phyloP scores from a whole-genome alignment of 2,113 vertebrate genomes.

The Pan paniscus region DNA sequence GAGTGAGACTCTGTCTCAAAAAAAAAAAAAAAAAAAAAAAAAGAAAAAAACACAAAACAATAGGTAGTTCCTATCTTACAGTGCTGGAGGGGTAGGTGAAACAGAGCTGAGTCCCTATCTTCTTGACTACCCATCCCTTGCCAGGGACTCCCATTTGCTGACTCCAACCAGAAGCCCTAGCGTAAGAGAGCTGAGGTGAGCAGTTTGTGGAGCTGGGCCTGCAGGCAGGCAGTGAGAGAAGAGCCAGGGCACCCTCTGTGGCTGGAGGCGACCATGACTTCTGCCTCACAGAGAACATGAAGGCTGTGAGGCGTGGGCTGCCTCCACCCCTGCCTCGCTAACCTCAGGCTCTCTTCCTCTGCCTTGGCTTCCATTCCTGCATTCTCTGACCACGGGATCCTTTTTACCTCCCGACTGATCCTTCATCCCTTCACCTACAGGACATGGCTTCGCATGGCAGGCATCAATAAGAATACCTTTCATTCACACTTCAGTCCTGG shows the following conservation, averaged over 20 bases:
- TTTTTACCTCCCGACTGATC: background rate
- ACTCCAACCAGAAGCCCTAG: background rate
- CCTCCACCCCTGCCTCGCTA: background rate
- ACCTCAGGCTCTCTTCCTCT: background rate
- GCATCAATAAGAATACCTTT: background rate
- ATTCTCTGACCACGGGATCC: background rate
- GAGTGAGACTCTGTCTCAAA: too few species aligned
- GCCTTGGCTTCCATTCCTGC: background rate
- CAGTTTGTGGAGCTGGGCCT: accelerated
- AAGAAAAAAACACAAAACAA: too few species aligned
- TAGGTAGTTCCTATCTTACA: background rate
- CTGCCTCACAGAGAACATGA: background rate
- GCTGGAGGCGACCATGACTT: background rate
- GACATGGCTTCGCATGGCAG: accelerated
- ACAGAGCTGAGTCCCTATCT: accelerated
- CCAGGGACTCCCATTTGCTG: accelerated
- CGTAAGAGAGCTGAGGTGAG: background rate
- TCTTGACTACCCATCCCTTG: background rate
- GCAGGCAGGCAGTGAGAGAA: too few species aligned
- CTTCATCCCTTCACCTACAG: too few species aligned
- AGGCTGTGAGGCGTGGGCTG: background rate
- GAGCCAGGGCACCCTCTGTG: accelerated
- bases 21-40: too few species aligned
- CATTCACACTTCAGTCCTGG: background rate
- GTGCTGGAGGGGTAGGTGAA: background rate